Percentiles rank a stretch among this genome's conserved stretches.
Conservation (phyloP, 1,140 invertebrate species). For the Marisa cornuarietis region DNA sequence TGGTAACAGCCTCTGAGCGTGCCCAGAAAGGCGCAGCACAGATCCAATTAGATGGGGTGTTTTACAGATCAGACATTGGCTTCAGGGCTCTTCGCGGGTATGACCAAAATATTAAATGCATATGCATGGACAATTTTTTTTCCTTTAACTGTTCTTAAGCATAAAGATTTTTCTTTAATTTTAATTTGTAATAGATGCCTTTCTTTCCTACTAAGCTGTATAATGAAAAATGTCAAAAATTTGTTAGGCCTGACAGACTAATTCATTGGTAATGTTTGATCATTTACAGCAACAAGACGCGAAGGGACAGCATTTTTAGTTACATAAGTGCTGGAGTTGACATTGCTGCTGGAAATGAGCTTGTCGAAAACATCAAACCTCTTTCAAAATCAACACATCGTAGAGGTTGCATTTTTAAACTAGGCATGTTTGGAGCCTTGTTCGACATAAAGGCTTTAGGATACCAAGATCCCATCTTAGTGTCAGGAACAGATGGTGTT, state of each 20-base stretch:
- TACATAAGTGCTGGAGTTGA: slow-evolving; percentile 94
- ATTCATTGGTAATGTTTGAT: too few species aligned
- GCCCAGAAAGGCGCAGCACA: slow-evolving; percentile 73
- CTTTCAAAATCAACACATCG: slow-evolving; percentile 69
- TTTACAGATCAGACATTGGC: slow-evolving; percentile 90
- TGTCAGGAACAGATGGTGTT: slow-evolving; percentile 96
- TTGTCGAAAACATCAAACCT: slow-evolving; percentile 87
- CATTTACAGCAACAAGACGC: too few species aligned
- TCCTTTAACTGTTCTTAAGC: background rate
- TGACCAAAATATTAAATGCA: too few species aligned
- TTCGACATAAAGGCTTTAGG: slow-evolving; percentile 80
- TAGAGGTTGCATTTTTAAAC: slow-evolving; percentile 76
- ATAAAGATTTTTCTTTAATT: background rate
- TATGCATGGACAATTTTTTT: too few species aligned
- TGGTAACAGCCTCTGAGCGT: slow-evolving; percentile 74
- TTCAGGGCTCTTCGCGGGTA: slow-evolving; percentile 77
- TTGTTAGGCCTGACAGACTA: too few species aligned
- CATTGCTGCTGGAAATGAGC: slow-evolving; percentile 87
- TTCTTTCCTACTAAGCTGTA: background rate
- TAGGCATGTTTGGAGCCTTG: slow-evolving; percentile 94
- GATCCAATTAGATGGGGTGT: slow-evolving; percentile 85
- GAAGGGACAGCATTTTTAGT: slow-evolving; percentile 70
- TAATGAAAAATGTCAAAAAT: background rate
- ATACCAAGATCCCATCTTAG: slow-evolving; percentile 82
- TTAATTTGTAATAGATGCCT: background rate